Percentiles rank a stretch among this genome's conserved stretches.
Evolutionary conservation across 2,113 vertebrate genomes (phyloP).

Genomic region (Gallinago paraguaiae): DNA sequence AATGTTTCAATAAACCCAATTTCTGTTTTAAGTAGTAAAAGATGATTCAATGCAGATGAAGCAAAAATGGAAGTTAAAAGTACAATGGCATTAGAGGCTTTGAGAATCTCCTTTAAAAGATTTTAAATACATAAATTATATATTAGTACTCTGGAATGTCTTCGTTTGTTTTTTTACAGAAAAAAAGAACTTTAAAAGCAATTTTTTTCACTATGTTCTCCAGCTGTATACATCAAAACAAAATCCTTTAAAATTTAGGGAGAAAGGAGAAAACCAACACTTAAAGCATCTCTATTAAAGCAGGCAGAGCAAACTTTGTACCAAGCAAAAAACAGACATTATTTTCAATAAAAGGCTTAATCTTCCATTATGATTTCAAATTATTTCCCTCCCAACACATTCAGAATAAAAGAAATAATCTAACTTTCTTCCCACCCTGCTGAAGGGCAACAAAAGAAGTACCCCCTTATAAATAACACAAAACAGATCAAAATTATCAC

Average conservation of each 20-base stretch:
- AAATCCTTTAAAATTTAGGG: not conserved
- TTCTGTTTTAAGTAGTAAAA: slow-evolving; percentile 64
- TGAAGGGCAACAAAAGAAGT: not conserved
- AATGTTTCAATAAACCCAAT: slow-evolving; percentile 68
- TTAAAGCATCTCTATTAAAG: not conserved
- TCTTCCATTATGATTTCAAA: not conserved
- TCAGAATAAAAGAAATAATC: not conserved
- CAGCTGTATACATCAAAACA: not conserved
- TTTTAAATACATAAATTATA: slow-evolving; percentile 34
- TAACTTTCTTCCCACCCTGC: no score
- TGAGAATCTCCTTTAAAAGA: slow-evolving; percentile 32
- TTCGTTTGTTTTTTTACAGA: not conserved
- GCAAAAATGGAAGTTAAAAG: slow-evolving; percentile 64
- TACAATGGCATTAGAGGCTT: slow-evolving; percentile 16
- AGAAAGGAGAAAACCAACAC: not conserved
- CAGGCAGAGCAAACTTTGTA: not conserved
- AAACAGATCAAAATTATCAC: not conserved
- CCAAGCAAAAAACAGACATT: not conserved
- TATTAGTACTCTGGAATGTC: not conserved
- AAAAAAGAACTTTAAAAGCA: not conserved
- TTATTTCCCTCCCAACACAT: not conserved
- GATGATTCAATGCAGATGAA: slow-evolving; percentile 51
- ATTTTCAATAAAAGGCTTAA: not conserved
- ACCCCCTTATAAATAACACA: not conserved
- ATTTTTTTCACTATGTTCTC: not conserved